Evolutionary conservation across 2,888 invertebrate species (phyloP), one percentile per base, ranked within the genome.

Genomic region (Drosophila incognita): DNA sequence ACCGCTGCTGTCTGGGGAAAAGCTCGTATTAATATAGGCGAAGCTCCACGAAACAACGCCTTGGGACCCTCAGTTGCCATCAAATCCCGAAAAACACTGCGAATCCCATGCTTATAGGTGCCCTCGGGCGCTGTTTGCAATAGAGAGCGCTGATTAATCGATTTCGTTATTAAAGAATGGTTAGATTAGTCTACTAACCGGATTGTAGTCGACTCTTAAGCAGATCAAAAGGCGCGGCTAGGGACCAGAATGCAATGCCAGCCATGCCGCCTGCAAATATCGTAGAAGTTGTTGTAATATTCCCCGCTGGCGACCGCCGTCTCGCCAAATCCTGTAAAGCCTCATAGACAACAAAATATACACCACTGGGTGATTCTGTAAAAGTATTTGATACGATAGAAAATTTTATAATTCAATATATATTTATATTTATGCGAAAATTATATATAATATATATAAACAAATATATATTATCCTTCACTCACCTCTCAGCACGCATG

Each of bases 1-100:
- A 99, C 99, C 3, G 99, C 99, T 46, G 99, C 99, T 93, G 99
- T 99, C 1, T 99, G 99, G 35, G 99, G 99, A 94, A 99, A 99
- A 29, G 99, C 99, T 92, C 99, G 94, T 13, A 99, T 94, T 96
- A 99, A 97, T 4, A 99, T 99, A 4, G 99, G 99, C 42, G 96
- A 95, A 29, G 97, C 96, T 69, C 99, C 99, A 93, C 97, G 98
- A 93, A 98, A 99, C 21, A 99, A 94, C 1, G 98, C 99, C 53
- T 94, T 92, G 0, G 97, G 96, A 5, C 99, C 99, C 94, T 99
- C 99, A 74, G 95, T 95, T 80, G 95, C 95, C 94, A 99, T 96
- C 56, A 99, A 93, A 76, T 96, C 95, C 74, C 94, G 95, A 90
- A 98, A 98, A 1, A 99, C 99, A 93, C 98, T 97, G 74, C 97